A percentile compares a stretch with the other conserved stretches of the same genome.
Evolutionary conservation across 64 coral and sea anemone species (phyloP).

Genomic region (Montipora foliosa): DNA sequence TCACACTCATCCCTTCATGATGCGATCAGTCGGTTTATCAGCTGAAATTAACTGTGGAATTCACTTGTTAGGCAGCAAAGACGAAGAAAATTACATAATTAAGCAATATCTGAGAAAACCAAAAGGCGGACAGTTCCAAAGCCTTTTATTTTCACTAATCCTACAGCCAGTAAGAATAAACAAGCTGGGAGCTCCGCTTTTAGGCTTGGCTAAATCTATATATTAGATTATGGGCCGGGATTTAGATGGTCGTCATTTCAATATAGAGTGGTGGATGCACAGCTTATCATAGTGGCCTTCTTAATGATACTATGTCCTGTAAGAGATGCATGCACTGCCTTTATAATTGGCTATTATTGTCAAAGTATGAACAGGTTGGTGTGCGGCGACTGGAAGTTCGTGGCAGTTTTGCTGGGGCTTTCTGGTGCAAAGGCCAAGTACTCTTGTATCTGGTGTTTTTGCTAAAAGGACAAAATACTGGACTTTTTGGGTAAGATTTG

Average conservation of each 20-base stretch:
- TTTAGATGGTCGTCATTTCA: background rate
- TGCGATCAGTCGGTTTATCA: too few relatives aligned
- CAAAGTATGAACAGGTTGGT: constrained; percentile 42
- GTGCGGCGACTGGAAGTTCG: constrained; percentile 77
- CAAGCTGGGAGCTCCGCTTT: too few relatives aligned
- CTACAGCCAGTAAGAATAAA: too few relatives aligned
- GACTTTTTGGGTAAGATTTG: constrained; percentile 37
- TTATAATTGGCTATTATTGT: background rate
- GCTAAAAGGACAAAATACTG: constrained; percentile 27
- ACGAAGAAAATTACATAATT: too few relatives aligned
- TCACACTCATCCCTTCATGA: too few relatives aligned
- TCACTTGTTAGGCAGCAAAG: too few relatives aligned
- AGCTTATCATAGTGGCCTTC: background rate
- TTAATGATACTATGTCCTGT: background rate
- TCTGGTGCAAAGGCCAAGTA: constrained; percentile 31
- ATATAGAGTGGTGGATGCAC: background rate
- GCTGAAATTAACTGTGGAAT: too few relatives aligned
- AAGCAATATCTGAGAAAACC: too few relatives aligned
- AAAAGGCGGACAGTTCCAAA: too few relatives aligned
- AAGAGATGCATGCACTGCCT: background rate
- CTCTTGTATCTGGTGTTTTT: constrained; percentile 50
- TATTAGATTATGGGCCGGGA: background rate
- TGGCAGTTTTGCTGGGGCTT: constrained; percentile 42
- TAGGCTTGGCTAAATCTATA: background rate
- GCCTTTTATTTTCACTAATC: too few relatives aligned